These are phyloP conservation scores for Cactoblastis cactorum DNA, from an alignment of 2,888 invertebrate species.

Conservation along the genomic window DNA sequence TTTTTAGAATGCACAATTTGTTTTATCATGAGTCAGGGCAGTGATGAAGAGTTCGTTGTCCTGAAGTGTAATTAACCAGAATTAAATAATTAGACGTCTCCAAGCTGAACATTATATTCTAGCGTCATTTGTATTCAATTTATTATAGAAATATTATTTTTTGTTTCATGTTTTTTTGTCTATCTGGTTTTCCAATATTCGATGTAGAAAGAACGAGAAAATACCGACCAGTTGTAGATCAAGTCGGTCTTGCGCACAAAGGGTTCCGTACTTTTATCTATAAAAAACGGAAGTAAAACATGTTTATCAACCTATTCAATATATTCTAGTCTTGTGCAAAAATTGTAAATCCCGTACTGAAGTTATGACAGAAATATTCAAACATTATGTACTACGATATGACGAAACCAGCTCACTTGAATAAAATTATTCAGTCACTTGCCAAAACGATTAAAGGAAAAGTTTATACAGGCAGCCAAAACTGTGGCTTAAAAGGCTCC, in stretches of 20 bases:
- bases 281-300: no score
- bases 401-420: background rate
- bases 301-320: no score
- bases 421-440: background rate
- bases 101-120: background rate
- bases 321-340: no score
- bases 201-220: no score
- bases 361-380: background rate
- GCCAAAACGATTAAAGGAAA: background rate
- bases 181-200: no score
- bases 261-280: no score
- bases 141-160: background rate
- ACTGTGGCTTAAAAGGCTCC: background rate
- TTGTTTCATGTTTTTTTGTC: no score
- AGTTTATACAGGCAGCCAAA: background rate
- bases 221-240: no score
- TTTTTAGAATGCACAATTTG: background rate
- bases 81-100: conserved; percentile 49
- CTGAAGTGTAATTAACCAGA: conserved; percentile 40
- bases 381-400: background rate
- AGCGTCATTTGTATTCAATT: background rate
- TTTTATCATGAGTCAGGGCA: conserved; percentile 14
- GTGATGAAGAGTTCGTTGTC: conserved; percentile 24
- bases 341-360: no score
- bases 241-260: no score